A percentile compares a stretch with the other conserved stretches of the same genome.
These are phyloP conservation scores for Periplaneta americana DNA, from an alignment of 1,140 invertebrate genomes.

Conservation along the genomic window DNA sequence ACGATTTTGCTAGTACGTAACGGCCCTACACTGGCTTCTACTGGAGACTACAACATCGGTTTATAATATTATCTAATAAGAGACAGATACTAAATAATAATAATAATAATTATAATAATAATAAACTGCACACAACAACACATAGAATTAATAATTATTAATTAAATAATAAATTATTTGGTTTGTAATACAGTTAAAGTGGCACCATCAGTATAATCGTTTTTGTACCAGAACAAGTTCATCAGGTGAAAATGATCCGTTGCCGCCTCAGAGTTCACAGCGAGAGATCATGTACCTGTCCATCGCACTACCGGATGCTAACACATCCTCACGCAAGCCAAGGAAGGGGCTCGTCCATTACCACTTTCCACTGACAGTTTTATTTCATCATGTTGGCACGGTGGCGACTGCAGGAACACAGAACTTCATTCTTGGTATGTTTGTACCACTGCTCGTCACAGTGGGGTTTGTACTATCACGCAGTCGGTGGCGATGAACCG, in stretches of 20 bases:
- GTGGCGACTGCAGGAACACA: background rate
- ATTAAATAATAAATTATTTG: conserved; percentile 59
- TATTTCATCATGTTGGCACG: background rate
- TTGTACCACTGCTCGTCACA: background rate
- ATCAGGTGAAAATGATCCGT: background rate
- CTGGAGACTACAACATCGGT: conserved; percentile 1
- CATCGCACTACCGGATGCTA: background rate
- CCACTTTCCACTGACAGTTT: background rate
- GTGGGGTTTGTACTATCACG: conserved; percentile 27
- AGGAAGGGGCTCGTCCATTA: conserved; percentile 15
- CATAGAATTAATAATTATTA: conserved; percentile 30
- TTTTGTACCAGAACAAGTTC: conserved; percentile 37
- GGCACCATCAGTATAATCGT: conserved; percentile 32
- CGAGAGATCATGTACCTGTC: no score
- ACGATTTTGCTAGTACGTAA: background rate
- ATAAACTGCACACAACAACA: conserved; percentile 20
- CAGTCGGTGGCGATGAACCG: conserved; percentile 13
- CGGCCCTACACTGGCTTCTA: background rate
- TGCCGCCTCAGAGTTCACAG: background rate
- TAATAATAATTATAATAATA: conserved; percentile 7
- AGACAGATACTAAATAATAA: conserved; percentile 9
- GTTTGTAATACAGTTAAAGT: conserved; percentile 52
- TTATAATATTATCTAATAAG: background rate
- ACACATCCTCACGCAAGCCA: conserved; percentile 14
- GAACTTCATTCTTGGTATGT: background rate